Evolutionary conservation across 2,113 vertebrate genomes (phyloP), one percentile per base, ranked within the genome.

Genomic region (Mirounga angustirostris): DNA sequence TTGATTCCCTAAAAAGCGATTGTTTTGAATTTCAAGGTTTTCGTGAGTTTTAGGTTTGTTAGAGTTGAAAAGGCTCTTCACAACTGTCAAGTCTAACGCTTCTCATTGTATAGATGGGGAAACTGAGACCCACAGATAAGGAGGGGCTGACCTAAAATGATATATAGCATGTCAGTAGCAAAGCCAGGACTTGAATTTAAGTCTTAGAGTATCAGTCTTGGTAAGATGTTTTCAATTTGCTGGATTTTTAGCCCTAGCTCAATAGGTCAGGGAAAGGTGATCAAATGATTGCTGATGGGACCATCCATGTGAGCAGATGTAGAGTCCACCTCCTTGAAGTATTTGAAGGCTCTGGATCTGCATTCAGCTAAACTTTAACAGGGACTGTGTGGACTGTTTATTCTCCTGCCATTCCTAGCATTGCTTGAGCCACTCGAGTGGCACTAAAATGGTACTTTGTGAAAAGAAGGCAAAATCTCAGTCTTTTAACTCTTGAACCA

Each of bases 351-450:
- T 95, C 73, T 91, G 80, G 36, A 40, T 91, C 28, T 91, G 15
- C 33, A 85, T 73, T 50, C 43, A 82, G 98, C 97, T 98, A 98
- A 99, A 98, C 80, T 98, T 98, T 98, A 98, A 98, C 89, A 87
- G 67, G 18, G 40, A 14, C 76, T 88, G 8, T 92, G 97, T 92
- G 95, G 61, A 96, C 94, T 97, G 86, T 97, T 58, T 12, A 92
- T 98, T 95, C 54, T 97, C 56, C 59, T 95, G 80, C 89, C 94
- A 97, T 97, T 98, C 97, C 0, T 22, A 94, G 95, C 21, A 26
- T 36, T 63, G 67, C 95, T 97, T 98, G 97, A 24, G 61, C 96
- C 97, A 96, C 94, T 97, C 0, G 28, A 98, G 97, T 98, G 97
- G 96, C 76, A 97, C 96, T 92, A 56, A 98, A 97, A 94, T 98